Evolutionary conservation across 2,797 vertebrate species (phyloP).

Genomic region (Halcyon badia): DNA sequence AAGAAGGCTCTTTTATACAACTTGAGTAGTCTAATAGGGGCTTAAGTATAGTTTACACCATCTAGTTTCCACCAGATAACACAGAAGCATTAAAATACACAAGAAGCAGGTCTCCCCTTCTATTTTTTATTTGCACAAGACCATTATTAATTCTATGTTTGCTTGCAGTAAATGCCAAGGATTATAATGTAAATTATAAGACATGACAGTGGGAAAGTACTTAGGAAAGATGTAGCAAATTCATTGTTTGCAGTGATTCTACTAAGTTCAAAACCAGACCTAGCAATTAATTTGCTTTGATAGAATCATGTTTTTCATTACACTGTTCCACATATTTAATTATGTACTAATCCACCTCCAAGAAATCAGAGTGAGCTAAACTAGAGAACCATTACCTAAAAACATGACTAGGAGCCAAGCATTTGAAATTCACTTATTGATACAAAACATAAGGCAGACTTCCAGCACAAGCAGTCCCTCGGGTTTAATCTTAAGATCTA

Average conservation of each 20-base stretch:
- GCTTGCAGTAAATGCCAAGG: constrained; percentile 1
- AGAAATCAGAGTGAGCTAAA: constrained; percentile 4
- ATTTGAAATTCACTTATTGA: constrained; percentile 16
- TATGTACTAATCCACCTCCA: constrained; percentile 45
- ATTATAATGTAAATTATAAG: constrained; percentile 22
- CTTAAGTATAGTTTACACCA: neutral
- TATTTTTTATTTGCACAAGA: neutral
- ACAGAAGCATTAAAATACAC: neutral
- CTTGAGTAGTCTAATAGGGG: neutral
- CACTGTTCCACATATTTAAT: constrained; percentile 66
- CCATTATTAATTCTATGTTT: neutral
- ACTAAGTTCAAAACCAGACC: constrained; percentile 51
- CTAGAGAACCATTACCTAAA: constrained; percentile 29
- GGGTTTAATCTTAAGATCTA: constrained; percentile 42
- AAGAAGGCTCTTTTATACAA: neutral
- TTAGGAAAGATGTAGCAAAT: constrained; percentile 14
- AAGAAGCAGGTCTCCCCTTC: neutral
- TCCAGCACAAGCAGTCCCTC: constrained; percentile 4
- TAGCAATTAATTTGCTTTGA: constrained; percentile 65
- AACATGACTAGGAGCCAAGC: neutral
- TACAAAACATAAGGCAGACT: constrained; percentile 11
- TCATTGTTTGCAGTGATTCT: constrained; percentile 46
- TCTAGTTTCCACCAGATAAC: neutral
- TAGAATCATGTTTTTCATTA: constrained; percentile 48
- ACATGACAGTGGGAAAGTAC: neutral